Evolutionary conservation across 2,113 vertebrate genomes (phyloP).

Genomic region (Caloenas nicobarica): DNA sequence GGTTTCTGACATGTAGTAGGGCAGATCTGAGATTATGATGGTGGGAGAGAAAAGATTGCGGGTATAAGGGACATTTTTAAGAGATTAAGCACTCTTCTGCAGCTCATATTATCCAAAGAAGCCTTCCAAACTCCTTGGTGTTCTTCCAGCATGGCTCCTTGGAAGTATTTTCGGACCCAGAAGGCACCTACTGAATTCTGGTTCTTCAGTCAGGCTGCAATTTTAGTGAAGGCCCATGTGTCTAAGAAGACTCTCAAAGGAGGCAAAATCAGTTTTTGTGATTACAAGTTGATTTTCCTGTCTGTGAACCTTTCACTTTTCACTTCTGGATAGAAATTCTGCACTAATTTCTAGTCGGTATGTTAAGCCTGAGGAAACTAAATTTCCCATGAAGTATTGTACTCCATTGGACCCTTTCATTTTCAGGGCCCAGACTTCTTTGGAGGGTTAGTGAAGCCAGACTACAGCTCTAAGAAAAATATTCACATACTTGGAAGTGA

Average conservation of each 20-base stretch:
- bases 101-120: not conserved
- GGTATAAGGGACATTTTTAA: not conserved
- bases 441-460: not conserved
- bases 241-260: not conserved
- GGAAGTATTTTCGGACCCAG: not conserved
- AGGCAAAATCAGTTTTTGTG: not conserved
- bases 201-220: not conserved
- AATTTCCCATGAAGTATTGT: not conserved
- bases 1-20: not conserved
- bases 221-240: not conserved
- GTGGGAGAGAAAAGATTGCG: not conserved
- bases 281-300: not conserved
- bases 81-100: not conserved
- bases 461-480: not conserved
- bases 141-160: not conserved
- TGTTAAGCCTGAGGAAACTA: not conserved
- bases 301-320: not conserved
- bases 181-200: not conserved
- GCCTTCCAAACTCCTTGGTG: not conserved
- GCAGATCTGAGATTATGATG: not conserved
- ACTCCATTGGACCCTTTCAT: not conserved
- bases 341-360: rapidly evolving
- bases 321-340: not conserved
- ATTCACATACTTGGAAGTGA: not conserved
- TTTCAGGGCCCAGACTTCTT: not conserved